These are phyloP conservation scores for Pempheris klunzingeri DNA, from an alignment of 2,797 vertebrate genomes.

Conservation along the genomic window DNA sequence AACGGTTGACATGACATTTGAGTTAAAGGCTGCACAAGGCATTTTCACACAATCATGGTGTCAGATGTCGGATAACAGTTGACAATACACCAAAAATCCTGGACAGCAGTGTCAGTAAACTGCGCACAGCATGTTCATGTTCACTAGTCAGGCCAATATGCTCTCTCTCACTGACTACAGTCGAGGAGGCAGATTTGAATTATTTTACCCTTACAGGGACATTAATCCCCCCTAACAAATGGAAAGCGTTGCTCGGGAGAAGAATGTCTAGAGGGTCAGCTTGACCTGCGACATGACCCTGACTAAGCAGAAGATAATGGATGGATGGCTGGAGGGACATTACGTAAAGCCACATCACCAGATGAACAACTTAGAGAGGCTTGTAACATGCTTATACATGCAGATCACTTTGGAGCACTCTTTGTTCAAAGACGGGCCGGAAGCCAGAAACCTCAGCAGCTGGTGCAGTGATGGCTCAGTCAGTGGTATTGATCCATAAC, in stretches of 20 bases:
- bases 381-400: too few species aligned
- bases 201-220: too few species aligned
- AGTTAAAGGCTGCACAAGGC: constrained; percentile 18
- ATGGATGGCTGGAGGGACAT: too few species aligned
- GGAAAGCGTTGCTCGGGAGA: too few species aligned
- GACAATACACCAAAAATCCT: not conserved
- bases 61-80: too few species aligned
- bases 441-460: not conserved
- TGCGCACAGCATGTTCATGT: not conserved
- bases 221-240: too few species aligned
- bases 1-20: not conserved
- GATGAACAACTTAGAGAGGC: not conserved
- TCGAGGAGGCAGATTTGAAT: not conserved
- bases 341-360: too few species aligned
- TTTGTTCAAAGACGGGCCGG: not conserved
- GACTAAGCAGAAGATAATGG: too few species aligned
- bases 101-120: not conserved
- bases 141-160: not conserved
- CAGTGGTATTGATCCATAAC: not conserved
- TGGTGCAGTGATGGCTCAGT: not conserved
- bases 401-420: not conserved
- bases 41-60: not conserved
- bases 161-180: not conserved
- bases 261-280: too few species aligned
- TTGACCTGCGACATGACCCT: too few species aligned